Evolutionary conservation across 2,888 invertebrate species (phyloP), one percentile per base, ranked within the genome.

Genomic region (Lasioglossum calceatum): DNA sequence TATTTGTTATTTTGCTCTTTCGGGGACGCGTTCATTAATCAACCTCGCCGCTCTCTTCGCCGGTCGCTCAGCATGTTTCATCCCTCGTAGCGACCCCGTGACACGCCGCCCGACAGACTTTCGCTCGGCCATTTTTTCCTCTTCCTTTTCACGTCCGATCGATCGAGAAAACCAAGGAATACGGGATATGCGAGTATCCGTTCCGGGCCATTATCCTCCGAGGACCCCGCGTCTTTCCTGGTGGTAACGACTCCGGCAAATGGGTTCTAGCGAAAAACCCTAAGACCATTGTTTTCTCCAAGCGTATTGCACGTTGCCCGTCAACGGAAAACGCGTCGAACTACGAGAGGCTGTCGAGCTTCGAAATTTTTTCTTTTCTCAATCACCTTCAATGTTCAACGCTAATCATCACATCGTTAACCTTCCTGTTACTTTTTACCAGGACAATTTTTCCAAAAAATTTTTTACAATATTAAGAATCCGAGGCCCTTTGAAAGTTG

Each of bases 1-100:
- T 94, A 94, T 94, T 94, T 94, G 93, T 94, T 94, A 93, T 94
- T 94, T 94, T 91, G 92, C 92, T 92, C 93, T 93, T 93, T 93
- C 90, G 92, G 88, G 88, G 92, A 88, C 89, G 89, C 87, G 90
- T 93, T 93, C 94, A 94, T 94, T 94, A 94, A 94, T 94, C 94
- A 94, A 93, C 89, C 87, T 75, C 85, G 86, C 86, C 91, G 90
- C 91, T 89, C 91, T 87, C 92, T 91, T 91, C 89, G 87, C 91
- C 89, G 88, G 90, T 86, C 87, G 80, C 80, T 80, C 84, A 67
- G 91, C 92, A 92, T 94, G 94, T 93, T 94, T 93, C 93, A 92
- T 88, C 87, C 91, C 87, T 84, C 71, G 82, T 81, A 84, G 81
- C 80, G 77, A 77, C 77, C 23, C 42, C 80, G 82, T 89, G 81